Conservation (phyloP, 2,888 invertebrate species). For the Notocelia uddmanniana region DNA sequence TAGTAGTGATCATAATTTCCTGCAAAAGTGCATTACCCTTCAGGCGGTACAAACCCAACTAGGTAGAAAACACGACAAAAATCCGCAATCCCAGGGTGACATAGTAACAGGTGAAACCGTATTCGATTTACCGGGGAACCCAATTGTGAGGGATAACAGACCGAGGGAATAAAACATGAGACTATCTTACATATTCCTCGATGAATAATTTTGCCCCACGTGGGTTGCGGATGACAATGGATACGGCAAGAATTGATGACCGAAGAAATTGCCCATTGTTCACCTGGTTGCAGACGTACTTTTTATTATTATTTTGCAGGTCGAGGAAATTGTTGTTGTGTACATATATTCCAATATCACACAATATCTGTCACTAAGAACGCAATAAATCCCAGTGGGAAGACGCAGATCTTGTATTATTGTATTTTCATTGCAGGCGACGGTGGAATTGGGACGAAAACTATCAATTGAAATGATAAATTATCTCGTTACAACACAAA, state of each 20-base stretch:
- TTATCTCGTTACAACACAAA: background rate
- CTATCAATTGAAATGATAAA: background rate
- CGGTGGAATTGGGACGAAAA: background rate
- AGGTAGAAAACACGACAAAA: background rate
- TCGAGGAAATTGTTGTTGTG: background rate
- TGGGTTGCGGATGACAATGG: conserved; percentile 33
- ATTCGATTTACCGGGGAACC: conserved; percentile 37
- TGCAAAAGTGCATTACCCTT: too few relatives aligned
- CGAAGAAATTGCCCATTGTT: conserved; percentile 33
- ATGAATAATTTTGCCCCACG: conserved; percentile 41
- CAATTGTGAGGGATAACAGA: conserved; percentile 38
- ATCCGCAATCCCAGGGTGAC: conserved; percentile 3
- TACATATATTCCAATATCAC: background rate
- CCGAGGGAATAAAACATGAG: conserved; percentile 39
- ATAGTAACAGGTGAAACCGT: conserved; percentile 25
- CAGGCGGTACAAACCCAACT: too few relatives aligned
- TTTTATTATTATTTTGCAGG: background rate
- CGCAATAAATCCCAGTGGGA: too few relatives aligned
- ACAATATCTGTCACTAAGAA: background rate
- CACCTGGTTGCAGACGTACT: conserved; percentile 10
- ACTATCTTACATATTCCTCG: conserved; percentile 33
- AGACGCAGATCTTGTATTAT: too few relatives aligned
- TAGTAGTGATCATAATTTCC: too few relatives aligned
- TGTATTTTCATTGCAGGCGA: too few relatives aligned
- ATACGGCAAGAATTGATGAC: conserved; percentile 21